These are phyloP conservation scores for Lineus longissimus DNA, from an alignment of 1,140 invertebrate genomes.

Conservation along the genomic window DNA sequence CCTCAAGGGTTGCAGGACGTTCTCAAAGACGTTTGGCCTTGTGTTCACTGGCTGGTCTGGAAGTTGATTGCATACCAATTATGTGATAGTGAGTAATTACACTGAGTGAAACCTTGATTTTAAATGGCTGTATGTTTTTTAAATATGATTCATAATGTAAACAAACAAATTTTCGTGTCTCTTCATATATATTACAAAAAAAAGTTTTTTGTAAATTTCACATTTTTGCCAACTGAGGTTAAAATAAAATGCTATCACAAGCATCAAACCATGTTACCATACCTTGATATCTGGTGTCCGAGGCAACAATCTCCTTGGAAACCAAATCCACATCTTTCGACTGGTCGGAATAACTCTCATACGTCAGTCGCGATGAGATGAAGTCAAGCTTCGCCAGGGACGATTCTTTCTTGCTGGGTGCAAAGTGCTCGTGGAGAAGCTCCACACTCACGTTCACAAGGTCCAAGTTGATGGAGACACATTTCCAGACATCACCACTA, in stretches of 20 bases:
- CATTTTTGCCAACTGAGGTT: too few species aligned
- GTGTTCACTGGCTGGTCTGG: conserved; percentile 65
- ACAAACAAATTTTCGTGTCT: too few species aligned
- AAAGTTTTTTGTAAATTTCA: too few species aligned
- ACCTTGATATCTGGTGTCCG: conserved; percentile 70
- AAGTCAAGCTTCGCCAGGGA: conserved; percentile 86
- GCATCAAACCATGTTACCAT: conserved; percentile 12
- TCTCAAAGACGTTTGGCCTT: conserved; percentile 80
- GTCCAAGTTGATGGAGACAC: conserved; percentile 75
- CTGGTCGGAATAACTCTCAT: conserved; percentile 80
- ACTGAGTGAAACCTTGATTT: not conserved
- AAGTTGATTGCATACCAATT: too few species aligned
- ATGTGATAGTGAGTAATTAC: conserved; percentile 14
- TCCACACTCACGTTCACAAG: conserved; percentile 82
- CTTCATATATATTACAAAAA: too few species aligned
- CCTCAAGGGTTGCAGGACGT: conserved; percentile 74
- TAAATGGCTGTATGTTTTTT: not conserved
- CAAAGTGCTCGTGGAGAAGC: conserved; percentile 55
- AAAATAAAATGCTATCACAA: too few species aligned
- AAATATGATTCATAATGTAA: too few species aligned
- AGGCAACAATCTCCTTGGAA: conserved; percentile 84
- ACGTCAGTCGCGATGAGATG: conserved; percentile 79
- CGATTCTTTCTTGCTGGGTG: conserved; percentile 47
- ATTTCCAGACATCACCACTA: conserved; percentile 62
- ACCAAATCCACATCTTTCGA: conserved; percentile 89